Evolutionary conservation across 2,113 vertebrate genomes (phyloP), one percentile per base, ranked within the genome.

Genomic region (Thryonomys swinderianus): DNA sequence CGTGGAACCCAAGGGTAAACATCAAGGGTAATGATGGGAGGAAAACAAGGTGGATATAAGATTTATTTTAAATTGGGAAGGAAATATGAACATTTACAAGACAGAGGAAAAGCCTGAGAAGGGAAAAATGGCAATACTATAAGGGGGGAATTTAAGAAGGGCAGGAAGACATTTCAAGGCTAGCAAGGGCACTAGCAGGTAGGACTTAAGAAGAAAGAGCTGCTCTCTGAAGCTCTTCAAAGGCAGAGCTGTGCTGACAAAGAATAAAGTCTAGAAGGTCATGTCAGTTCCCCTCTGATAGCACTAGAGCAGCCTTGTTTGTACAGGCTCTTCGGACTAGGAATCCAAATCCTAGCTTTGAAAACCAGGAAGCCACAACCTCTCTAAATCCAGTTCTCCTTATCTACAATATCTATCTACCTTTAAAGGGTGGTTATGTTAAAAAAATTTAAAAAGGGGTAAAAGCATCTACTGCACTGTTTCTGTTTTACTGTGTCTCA

Each of bases 61-160:
- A 40, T 79, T 73, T 78, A 14, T 66, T 88, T 96, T 90, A 79
- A 90, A 73, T n/a, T 64, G 67, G 18, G 40, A 94, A 90, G 10
- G 23, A 76, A 57, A 13, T 25, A 9, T 30, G 55, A 88, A 86
- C 17, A 51, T 20, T 55, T 32, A 21, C 73, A 57, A 27, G 21
- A 67, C 90, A 62, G 14, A 91, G 6, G 53, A 85, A 62, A 67
- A 90, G 71, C 18, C 0, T 18, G 32, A 85, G 53, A 83, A 71
- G 6, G 34, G 2, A 11, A 32, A 32, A 66, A 48, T 21, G 42
- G 45, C 48, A 74, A 34, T 25, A 27, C 18, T 40, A 5, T 27
- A 53, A 25, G 30, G 21, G 45, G 30, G 37, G 45, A 74, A 9
- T 27, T 76, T 27, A 93, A 21, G 21, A 16, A 37, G 1, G 42